Evolutionary conservation across 2,888 invertebrate genomes (phyloP).

Genomic region (Latheticus oryzae): DNA sequence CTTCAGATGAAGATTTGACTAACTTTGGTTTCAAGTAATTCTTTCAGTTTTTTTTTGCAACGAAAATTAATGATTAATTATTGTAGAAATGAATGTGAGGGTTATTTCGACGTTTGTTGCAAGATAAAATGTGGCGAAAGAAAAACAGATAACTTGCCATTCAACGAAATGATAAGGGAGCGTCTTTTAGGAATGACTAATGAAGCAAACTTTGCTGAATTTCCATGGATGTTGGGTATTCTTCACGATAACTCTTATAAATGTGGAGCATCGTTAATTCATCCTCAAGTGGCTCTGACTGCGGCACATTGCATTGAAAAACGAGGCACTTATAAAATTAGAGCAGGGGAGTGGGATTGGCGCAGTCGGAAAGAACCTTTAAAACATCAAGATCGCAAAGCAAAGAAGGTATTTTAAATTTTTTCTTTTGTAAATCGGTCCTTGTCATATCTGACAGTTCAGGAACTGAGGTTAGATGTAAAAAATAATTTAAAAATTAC

Average conservation of each 20-base stretch:
- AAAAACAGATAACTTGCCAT: conserved; percentile 29
- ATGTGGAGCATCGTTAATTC: conserved; percentile 61
- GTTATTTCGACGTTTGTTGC: conserved; percentile 59
- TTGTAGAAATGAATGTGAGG: conserved; percentile 41
- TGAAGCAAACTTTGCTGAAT: conserved; percentile 59
- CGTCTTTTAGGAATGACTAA: conserved; percentile 51
- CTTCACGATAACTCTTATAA: conserved; percentile 51
- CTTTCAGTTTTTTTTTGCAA: neutral
- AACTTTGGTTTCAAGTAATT: conserved; percentile 54
- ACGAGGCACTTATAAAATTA: conserved; percentile 50
- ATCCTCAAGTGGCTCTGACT: conserved; percentile 59
- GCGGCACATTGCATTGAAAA: conserved; percentile 59
- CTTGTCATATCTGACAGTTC: too few species aligned
- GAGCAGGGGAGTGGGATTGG: conserved; percentile 64
- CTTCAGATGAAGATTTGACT: conserved; percentile 54
- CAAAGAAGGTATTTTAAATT: conserved; percentile 48
- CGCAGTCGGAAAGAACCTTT: conserved; percentile 54
- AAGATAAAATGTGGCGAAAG: conserved; percentile 58
- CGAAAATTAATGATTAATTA: too few species aligned
- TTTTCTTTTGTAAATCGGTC: too few species aligned
- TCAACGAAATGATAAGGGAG: conserved; percentile 21
- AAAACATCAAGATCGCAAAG: conserved; percentile 58
- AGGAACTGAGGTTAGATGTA: too few species aligned
- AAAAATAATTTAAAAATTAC: too few species aligned
- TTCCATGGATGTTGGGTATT: conserved; percentile 63